A percentile compares a stretch with the other conserved stretches of the same genome.
Conservation (phyloP, 2,113 vertebrate species). For the Apteryx mantelli region DNA sequence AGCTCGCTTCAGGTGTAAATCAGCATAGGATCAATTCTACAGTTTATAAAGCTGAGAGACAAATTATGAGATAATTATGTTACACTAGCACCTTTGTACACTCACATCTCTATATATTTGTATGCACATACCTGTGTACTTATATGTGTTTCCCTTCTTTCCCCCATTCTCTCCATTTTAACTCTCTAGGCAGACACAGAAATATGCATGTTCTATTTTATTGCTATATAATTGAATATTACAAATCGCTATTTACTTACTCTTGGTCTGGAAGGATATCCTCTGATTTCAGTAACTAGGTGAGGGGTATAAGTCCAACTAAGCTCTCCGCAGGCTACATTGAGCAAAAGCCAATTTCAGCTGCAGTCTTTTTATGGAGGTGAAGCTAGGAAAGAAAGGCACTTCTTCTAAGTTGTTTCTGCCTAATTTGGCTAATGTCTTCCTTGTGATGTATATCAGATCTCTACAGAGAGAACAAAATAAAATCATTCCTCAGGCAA, state of each 20-base stretch:
- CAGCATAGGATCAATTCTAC: background rate
- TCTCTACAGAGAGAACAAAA: background rate
- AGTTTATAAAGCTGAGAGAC: background rate
- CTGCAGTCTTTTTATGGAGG: background rate
- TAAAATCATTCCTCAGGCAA: conserved; percentile 23
- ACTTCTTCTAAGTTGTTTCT: background rate
- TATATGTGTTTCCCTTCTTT: background rate
- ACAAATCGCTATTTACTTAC: background rate
- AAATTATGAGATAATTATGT: background rate
- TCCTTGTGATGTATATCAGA: background rate
- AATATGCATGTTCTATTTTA: background rate
- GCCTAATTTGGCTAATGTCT: background rate
- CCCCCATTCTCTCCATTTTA: background rate
- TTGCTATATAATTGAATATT: background rate
- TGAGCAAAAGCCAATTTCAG: background rate
- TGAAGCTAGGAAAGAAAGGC: background rate
- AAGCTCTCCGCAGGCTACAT: background rate
- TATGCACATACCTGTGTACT: background rate
- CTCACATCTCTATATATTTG: background rate
- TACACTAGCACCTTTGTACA: background rate
- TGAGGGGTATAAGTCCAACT: background rate
- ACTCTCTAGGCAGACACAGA: background rate
- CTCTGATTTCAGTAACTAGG: background rate
- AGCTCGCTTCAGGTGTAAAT: background rate
- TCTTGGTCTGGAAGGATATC: background rate